Percentiles rank a stretch among this genome's conserved stretches.
Evolutionary conservation across 2,113 vertebrate species (phyloP).

Genomic region (Himantopus leucocephalus): DNA sequence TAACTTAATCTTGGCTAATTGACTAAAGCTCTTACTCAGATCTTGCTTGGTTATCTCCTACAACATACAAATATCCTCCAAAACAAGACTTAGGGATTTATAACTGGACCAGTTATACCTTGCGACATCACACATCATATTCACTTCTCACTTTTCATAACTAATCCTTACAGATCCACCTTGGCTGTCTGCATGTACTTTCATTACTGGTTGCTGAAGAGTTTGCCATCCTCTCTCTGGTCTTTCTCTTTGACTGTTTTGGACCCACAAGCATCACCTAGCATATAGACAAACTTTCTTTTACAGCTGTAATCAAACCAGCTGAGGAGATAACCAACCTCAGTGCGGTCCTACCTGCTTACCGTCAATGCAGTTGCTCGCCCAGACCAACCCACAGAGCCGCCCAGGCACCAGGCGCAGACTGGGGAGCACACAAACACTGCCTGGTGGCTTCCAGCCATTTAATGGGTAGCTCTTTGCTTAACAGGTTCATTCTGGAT

Average conservation of each 20-base stretch:
- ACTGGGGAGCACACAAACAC: rapidly evolving
- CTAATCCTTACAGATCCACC: rapidly evolving
- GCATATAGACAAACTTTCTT: rapidly evolving
- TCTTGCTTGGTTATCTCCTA: rapidly evolving
- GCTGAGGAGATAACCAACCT: no score
- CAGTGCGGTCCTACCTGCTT: rapidly evolving
- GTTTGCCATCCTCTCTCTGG: not conserved
- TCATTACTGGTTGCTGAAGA: not conserved
- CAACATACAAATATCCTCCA: rapidly evolving
- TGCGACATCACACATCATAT: rapidly evolving
- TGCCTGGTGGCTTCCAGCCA: rapidly evolving
- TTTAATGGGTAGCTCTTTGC: not conserved
- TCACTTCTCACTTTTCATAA: not conserved
- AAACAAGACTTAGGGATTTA: rapidly evolving
- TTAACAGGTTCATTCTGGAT: not conserved
- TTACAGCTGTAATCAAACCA: rapidly evolving
- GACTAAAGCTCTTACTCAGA: not conserved
- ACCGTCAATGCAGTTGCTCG: rapidly evolving
- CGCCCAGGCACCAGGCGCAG: rapidly evolving
- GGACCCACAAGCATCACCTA: not conserved
- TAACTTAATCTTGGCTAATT: not conserved
- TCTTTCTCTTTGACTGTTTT: not conserved
- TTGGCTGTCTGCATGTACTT: rapidly evolving
- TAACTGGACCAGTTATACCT: rapidly evolving
- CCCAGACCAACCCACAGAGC: rapidly evolving